A percentile compares a stretch with the other conserved stretches of the same genome.
phyloP scores from a whole-genome alignment of 2,113 vertebrate species.

The Limanda limanda region DNA sequence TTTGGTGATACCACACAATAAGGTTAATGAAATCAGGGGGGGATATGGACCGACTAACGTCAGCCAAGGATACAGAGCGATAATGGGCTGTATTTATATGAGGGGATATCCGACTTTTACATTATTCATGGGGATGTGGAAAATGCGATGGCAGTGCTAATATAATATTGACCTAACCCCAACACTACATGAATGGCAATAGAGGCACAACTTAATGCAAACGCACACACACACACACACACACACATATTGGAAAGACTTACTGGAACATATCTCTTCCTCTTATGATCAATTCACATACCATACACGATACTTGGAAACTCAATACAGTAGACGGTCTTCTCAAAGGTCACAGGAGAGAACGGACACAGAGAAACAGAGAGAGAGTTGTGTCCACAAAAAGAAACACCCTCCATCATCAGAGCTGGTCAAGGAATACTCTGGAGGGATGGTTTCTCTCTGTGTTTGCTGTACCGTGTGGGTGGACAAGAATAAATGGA shows the following conservation, averaged over 20 bases:
- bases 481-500: conserved; percentile 68
- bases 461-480: conserved; percentile 57
- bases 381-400: conserved; percentile 38
- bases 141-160: conserved; percentile 80
- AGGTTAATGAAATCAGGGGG: conserved; percentile 75
- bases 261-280: conserved; percentile 74
- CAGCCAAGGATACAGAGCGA: conserved; percentile 70
- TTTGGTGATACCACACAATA: conserved; percentile 67
- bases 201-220: conserved; percentile 33
- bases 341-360: conserved; percentile 67
- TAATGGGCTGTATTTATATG: conserved; percentile 76
- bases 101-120: conserved; percentile 77
- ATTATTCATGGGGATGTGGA: conserved; percentile 79
- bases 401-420: conserved; percentile 43
- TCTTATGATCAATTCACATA: conserved; percentile 75
- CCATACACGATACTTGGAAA: conserved; percentile 67
- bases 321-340: conserved; percentile 58
- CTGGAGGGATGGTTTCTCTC: conserved; percentile 53
- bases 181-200: conserved; percentile 76
- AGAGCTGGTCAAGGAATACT: conserved; percentile 39
- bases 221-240: conserved; percentile 32
- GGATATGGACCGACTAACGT: conserved; percentile 59
- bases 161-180: conserved; percentile 81
- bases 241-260: conserved; percentile 55
- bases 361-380: conserved; percentile 41